Conservation (phyloP, 92 coral and sea anemone genomes). For the Phenganax stokvisi region DNA sequence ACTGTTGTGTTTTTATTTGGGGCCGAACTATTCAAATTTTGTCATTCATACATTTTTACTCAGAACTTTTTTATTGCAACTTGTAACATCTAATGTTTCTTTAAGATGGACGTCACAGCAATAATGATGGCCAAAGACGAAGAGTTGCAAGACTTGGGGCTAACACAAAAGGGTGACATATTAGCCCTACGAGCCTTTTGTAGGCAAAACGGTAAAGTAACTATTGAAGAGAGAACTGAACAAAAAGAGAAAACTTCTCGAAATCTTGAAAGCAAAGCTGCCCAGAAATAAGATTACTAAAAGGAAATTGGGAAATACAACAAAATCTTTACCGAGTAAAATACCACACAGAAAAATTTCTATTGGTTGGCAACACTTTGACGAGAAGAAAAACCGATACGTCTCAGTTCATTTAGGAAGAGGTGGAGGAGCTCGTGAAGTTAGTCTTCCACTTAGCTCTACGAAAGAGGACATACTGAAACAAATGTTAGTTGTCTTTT, state of each 20-base stretch:
- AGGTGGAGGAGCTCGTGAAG: slow-evolving; percentile 52
- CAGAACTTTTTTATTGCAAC: no score
- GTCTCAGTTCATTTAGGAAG: slow-evolving; percentile 37
- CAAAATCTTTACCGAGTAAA: slow-evolving; percentile 5
- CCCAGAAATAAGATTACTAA: slow-evolving; percentile 3
- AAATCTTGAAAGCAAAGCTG: slow-evolving; percentile 5
- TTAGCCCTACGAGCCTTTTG: slow-evolving; percentile 10
- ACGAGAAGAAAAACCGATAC: slow-evolving; percentile 29
- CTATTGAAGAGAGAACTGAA: neutral
- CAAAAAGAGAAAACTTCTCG: slow-evolving; percentile 10
- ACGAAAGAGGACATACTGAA: slow-evolving; percentile 5
- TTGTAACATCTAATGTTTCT: neutral
- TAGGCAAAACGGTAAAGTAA: neutral
- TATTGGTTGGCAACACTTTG: slow-evolving; percentile 49
- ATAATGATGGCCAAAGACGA: neutral
- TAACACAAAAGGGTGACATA: slow-evolving; percentile 6
- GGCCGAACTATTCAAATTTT: no score
- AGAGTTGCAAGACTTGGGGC: neutral
- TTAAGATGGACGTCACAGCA: neutral
- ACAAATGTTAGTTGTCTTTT: neutral
- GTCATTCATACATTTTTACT: no score
- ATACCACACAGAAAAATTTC: slow-evolving; percentile 31
- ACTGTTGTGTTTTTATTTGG: no score
- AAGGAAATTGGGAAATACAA: neutral
- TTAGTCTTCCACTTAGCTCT: neutral